Percentiles rank a stretch among this genome's conserved stretches.
These are phyloP conservation scores for Isurus oxyrinchus DNA, from an alignment of 2,113 vertebrate species.

Conservation along the genomic window DNA sequence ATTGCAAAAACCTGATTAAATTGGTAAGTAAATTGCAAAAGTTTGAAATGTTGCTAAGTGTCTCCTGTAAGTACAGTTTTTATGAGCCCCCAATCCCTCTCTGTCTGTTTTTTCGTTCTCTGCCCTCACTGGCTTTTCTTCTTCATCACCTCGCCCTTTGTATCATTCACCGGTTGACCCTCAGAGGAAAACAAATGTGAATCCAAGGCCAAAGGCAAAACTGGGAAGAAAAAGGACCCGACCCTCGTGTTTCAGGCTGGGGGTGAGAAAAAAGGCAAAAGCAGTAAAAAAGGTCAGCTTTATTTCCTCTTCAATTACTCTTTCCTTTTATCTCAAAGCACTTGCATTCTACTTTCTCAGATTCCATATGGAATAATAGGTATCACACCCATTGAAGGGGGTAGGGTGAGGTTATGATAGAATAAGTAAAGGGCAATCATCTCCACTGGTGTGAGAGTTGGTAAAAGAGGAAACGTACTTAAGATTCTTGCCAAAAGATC, in stretches of 20 bases:
- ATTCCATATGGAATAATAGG: neutral
- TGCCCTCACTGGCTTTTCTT: neutral
- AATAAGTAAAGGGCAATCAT: neutral
- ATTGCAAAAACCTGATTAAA: neutral
- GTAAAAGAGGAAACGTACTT: neutral
- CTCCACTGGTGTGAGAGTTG: neutral
- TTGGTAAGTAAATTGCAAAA: neutral
- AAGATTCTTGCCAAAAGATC: neutral
- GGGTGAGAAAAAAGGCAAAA: neutral
- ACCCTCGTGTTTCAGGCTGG: neutral
- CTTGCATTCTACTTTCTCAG: neutral
- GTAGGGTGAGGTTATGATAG: neutral
- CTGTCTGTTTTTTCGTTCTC: neutral
- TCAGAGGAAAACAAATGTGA: slow-evolving; percentile 10
- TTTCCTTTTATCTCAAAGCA: neutral
- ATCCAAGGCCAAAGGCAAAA: neutral
- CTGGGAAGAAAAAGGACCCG: slow-evolving; percentile 10
- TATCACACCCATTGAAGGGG: neutral
- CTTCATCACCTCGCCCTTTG: neutral
- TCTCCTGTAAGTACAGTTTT: neutral
- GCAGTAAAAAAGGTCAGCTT: slow-evolving; percentile 32
- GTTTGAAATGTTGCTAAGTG: neutral
- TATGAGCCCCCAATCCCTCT: neutral
- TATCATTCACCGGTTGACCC: neutral
- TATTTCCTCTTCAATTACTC: no score